Evolutionary conservation across 2,888 invertebrate genomes (phyloP).

Genomic region (Eurois occulta): DNA sequence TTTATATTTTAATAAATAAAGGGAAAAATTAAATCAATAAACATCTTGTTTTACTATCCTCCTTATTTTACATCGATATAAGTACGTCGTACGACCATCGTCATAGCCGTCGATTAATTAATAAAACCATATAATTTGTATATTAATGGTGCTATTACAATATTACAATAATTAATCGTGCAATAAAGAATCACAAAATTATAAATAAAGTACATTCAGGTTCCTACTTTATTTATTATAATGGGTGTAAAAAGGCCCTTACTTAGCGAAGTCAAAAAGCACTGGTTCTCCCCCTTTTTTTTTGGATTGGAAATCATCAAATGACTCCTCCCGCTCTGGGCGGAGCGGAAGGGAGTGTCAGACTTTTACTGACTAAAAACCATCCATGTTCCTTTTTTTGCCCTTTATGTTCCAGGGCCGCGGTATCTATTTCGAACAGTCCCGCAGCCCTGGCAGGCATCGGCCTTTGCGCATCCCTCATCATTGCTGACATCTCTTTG

Average conservation of each 20-base stretch:
- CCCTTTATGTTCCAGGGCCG: no score
- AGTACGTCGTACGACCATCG: neutral
- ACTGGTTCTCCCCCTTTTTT: neutral
- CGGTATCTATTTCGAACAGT: no score
- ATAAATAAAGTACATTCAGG: neutral
- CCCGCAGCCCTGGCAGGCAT: no score
- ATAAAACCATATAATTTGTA: neutral
- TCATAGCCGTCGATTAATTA: constrained; percentile 5
- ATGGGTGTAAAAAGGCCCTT: neutral
- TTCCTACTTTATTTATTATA: neutral
- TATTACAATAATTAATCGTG: neutral
- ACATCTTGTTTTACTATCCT: constrained; percentile 14
- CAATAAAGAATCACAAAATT: neutral
- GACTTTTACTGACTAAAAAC: no score
- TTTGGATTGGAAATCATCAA: no score
- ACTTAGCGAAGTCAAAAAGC: neutral
- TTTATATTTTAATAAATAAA: constrained; percentile 65
- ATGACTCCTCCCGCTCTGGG: no score
- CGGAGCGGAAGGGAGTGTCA: no score
- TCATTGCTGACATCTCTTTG: no score
- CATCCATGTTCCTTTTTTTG: no score
- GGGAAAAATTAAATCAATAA: constrained; percentile 18
- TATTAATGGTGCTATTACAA: neutral
- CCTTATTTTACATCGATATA: neutral
- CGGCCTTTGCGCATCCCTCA: no score